Base-by-base conservation (phyloP, 2,888 invertebrate species). In the Apoderus coryli region DNA sequence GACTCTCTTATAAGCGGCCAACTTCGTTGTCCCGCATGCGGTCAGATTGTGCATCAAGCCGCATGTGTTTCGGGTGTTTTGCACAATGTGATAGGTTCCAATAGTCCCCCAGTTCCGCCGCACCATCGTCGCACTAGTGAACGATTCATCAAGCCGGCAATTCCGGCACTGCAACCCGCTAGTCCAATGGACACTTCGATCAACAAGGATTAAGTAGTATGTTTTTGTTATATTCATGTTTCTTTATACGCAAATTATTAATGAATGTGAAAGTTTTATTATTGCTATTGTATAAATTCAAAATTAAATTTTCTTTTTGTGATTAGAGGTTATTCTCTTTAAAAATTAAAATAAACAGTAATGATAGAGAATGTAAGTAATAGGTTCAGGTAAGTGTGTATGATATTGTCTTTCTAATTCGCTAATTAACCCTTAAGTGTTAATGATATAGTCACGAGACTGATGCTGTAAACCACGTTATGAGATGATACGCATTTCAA, bases 71-170 rank as follows among this genome's bases (percentile, higher is more conserved):
- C 49, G 16, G 41, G 66, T 59, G 39, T 50, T 37, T 61, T 65
- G 49, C 67, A 63, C 39, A 56, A 62, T 40, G 49, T 9, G 4
- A 26, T 49, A 25, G 48, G 47, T 15, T 46, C 51, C 13, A 49
- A 44, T 35, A 54, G 57, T 35, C 59, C 64, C 61, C 56, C 70
- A 70, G 45, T 77, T 71, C 57, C 46, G 53, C 64, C 55, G 39
- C 60, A 43, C 47, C 60, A 41, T 50, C 70, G 72, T 63, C 67
- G 19, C 19, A 6, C 78, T 22, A 76, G 76, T 46, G 85, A 85
- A 54, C 69, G 85, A 45, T 86, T 86, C 53, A 78, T 85, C 36
- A 86, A 86, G 57, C 86, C 86, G 36, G 85, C 84, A 36, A 72
- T 80, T 54, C 84, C 82, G 36, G 34, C 38, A 6, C 42, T 39